These are phyloP conservation scores for Ptychoptera albimana DNA, from an alignment of 2,888 invertebrate genomes.

Conservation along the genomic window DNA sequence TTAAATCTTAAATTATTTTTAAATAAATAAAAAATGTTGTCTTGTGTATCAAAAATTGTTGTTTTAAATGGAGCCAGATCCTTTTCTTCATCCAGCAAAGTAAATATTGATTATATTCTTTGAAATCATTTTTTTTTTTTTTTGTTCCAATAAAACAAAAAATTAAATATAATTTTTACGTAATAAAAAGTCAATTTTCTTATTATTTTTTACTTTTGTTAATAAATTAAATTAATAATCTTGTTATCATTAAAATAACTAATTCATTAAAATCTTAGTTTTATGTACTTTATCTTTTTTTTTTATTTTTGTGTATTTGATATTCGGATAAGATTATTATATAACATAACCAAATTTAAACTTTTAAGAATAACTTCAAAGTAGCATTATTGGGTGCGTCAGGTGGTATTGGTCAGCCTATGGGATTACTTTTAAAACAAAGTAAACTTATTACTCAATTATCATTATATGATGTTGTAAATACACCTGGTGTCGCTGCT, in stretches of 20 bases:
- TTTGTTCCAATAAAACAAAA: too few relatives aligned
- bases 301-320: not conserved
- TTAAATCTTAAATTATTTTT: too few relatives aligned
- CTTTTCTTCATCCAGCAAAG: conserved; percentile 42
- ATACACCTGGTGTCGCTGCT: conserved; percentile 91
- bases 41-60: conserved; percentile 42
- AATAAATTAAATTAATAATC: too few relatives aligned
- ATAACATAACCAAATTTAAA: not conserved
- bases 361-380: conserved; percentile 63
- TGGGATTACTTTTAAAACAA: conserved; percentile 80
- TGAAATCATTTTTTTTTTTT: too few relatives aligned
- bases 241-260: too few relatives aligned
- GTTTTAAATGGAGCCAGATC: conserved; percentile 40
- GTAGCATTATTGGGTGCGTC: conserved; percentile 93
- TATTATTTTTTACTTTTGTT: too few relatives aligned
- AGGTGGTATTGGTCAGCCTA: conserved; percentile 96
- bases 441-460: conserved; percentile 73
- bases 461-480: conserved; percentile 84
- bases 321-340: not conserved
- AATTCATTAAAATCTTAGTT: too few relatives aligned
- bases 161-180: too few relatives aligned
- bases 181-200: too few relatives aligned
- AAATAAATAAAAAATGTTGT: conserved; percentile 40
- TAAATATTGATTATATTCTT: conserved; percentile 22
- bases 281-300: not conserved